These are phyloP conservation scores for Teleopsis dalmanni DNA, from an alignment of 1,140 invertebrate species.

Conservation along the genomic window DNA sequence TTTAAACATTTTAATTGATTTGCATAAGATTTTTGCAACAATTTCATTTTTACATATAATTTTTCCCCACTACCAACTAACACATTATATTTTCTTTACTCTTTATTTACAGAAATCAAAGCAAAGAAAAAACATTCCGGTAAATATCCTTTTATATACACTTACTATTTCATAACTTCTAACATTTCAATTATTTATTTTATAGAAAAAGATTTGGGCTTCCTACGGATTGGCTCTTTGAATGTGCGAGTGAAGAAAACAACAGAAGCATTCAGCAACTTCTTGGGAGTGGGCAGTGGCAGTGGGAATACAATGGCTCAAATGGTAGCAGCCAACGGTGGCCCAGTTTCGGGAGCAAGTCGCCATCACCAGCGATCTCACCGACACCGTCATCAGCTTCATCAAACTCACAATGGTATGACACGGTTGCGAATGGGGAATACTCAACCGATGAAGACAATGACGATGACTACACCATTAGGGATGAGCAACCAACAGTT, in stretches of 20 bases:
- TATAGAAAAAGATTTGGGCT: slow-evolving; percentile 57
- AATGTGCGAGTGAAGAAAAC: slow-evolving; percentile 87
- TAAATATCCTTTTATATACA: slow-evolving; percentile 28
- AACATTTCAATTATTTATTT: slow-evolving; percentile 16
- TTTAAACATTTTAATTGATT: neutral
- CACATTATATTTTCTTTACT: slow-evolving; percentile 12
- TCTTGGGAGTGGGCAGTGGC: slow-evolving; percentile 64
- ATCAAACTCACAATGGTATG: slow-evolving; percentile 43
- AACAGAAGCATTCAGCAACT: slow-evolving; percentile 82
- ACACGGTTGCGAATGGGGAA: slow-evolving; percentile 33
- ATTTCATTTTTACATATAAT: too few relatives aligned
- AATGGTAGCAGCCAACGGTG: slow-evolving; percentile 16
- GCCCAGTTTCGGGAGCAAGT: slow-evolving; percentile 17
- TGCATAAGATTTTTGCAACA: too few relatives aligned
- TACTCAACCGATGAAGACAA: slow-evolving; percentile 6
- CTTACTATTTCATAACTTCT: neutral
- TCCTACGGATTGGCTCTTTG: slow-evolving; percentile 82
- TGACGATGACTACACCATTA: slow-evolving; percentile 5
- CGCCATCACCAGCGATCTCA: slow-evolving; percentile 40
- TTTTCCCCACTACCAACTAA: too few relatives aligned
- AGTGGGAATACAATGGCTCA: slow-evolving; percentile 38
- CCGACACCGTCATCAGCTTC: slow-evolving; percentile 45
- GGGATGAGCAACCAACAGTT: neutral
- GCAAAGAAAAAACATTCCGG: slow-evolving; percentile 63
- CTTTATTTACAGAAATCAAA: slow-evolving; percentile 61